These are phyloP conservation scores for Oriolus oriolus DNA, from an alignment of 2,113 vertebrate genomes.

Conservation along the genomic window DNA sequence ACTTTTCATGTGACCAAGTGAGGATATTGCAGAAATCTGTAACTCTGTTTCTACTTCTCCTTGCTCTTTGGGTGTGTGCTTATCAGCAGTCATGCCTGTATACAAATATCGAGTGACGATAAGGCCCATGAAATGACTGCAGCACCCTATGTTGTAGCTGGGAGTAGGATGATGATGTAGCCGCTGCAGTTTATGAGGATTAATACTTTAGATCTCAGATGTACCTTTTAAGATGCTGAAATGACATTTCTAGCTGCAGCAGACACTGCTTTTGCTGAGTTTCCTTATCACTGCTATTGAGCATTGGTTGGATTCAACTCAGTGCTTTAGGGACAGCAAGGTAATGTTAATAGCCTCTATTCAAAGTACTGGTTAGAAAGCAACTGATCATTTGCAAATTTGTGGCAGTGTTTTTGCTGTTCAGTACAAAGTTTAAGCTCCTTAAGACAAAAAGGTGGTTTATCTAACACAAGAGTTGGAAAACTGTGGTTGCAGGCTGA, in stretches of 20 bases:
- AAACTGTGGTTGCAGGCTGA: not conserved
- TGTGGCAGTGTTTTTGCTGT: not conserved
- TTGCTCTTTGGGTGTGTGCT: not conserved
- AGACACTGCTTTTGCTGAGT: not conserved
- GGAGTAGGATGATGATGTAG: not conserved
- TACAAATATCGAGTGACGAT: not conserved
- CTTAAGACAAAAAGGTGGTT: not conserved
- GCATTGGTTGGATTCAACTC: not conserved
- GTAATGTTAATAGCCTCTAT: not conserved
- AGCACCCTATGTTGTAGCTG: not conserved
- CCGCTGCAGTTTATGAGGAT: not conserved
- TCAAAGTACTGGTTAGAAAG: not conserved
- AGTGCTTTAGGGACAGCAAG: not conserved
- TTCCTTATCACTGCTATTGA: not conserved
- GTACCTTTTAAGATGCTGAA: not conserved
- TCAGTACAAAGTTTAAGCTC: not conserved
- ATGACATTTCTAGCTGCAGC: not conserved
- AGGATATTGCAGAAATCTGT: not conserved
- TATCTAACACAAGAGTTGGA: not conserved
- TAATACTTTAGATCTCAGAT: not conserved
- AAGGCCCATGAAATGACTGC: not conserved
- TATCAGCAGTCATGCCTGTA: not conserved
- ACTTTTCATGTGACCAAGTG: not conserved
- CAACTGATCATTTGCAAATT: not conserved
- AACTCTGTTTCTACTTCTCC: not conserved